Base-by-base conservation (phyloP, 2,797 vertebrate species). In the Zenarchopterus dispar region DNA sequence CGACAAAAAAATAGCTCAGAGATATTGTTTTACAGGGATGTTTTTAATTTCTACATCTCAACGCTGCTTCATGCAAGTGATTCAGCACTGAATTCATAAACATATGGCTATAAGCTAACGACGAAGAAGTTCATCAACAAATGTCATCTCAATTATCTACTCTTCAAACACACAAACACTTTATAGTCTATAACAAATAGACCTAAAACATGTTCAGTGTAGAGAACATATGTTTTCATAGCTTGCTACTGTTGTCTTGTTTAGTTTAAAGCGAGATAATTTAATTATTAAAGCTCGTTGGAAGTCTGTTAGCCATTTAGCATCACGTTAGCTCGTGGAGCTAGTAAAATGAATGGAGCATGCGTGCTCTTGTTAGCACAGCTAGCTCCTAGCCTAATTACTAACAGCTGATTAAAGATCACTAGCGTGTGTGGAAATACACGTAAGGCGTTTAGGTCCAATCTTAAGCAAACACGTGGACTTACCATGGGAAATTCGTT, bases 331-430 rank as follows among this genome's bases (percentile, higher is more conserved):
- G 58, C 56, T 66, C 26, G 33, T 3, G 21, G 55, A 26, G 57
- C 18, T 24, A 23, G 42, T 28, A n/a, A 87, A 91, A 89, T 90
- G 88, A 92, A 91, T 90, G 90, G 80, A 86, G 88, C 87, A 83
- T 88, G 90, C 74, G 79, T 80, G 80, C 48, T 81, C 70, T 80
- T 76, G 44, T 76, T 88, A 86, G 82, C 87, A 59, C 49, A 15
- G 67, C 76, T 73, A 81, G 70, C 81, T 59, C 31, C 58, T 72
- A 54, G 68, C 66, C 64, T 46, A 18, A 58, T 62, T 56, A 28
- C 41, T 15, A 67, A 44, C 23, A 69, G 16, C 31, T 46, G n/a
- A 13, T 15, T 22, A 22, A 47, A 11, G 4, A 21, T 9, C 22
- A 23, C 6, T 19, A 15, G 13, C 45, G 21, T 23, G 4, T 1